Base-by-base conservation (phyloP, 2,888 invertebrate genomes). In the Argyra leucocephala region DNA sequence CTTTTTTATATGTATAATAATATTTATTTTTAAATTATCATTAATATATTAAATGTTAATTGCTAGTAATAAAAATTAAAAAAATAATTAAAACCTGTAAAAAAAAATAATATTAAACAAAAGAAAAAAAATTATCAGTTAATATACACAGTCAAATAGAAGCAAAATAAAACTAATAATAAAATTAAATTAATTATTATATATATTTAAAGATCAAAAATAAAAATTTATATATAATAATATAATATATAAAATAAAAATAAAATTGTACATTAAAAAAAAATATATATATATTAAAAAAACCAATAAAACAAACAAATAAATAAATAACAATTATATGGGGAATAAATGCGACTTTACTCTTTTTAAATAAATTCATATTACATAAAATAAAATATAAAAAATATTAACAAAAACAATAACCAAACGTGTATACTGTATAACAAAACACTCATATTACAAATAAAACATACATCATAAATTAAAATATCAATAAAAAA, bases 291-390 rank as follows among this genome's bases (percentile, higher is more conserved):
- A 23, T 23, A 48, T 48, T 31, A 48, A 37, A 37, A 10, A 37
- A 37, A 10, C 5, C 15, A 22, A 15, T 58, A 10, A 59, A 59
- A 57, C 2, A 57, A 22, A 57, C 3, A 57, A n/a, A n/a, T n/a
- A 58, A 58, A 58, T 58, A 59, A 23, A 12, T 18, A 23, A 59
- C 23, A 18, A 24, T 10, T 22, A 22, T 23, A 59, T 59, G 59
- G 59, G 59, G 59, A 59, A 59, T 59, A 59, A 59, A 59, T 59
- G 59, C 59, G 59, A 59, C 59, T 59, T 59, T 59, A 59, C 22
- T 59, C 59, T 23, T 59, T 48, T 12, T 12, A 48, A 48, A 2
- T n/a, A n/a, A n/a, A n/a, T n/a, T n/a, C n/a, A n/a, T n/a, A n/a
- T n/a, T n/a, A n/a, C n/a, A n/a, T n/a, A 48, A 48, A 48, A 48